phyloP scores from a whole-genome alignment of 1,140 invertebrate species.

The Drosophila tani region DNA sequence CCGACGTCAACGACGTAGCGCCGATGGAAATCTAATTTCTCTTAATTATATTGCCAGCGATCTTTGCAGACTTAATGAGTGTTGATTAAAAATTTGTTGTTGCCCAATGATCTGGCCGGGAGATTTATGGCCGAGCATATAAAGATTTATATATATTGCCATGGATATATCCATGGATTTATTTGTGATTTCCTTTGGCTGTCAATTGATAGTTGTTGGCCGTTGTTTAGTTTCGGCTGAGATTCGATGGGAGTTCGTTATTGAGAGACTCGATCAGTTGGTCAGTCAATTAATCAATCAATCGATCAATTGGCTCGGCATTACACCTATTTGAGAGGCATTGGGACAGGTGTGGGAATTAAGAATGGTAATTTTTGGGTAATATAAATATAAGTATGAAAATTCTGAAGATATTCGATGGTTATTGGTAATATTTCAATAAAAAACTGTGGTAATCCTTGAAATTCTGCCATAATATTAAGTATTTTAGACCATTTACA shows the following conservation, averaged over 20 bases:
- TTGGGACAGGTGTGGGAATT: not conserved
- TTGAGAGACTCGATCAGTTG: conserved; percentile 52
- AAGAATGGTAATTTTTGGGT: not conserved
- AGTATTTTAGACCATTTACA: no score
- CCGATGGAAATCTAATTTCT: conserved; percentile 81
- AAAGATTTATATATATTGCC: conserved; percentile 35
- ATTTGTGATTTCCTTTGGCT: conserved; percentile 62
- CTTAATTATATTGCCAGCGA: conserved; percentile 81
- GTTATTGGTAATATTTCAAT: not conserved
- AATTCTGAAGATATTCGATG: no score
- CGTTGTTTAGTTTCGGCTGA: conserved; percentile 40
- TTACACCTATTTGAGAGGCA: conserved; percentile 20
- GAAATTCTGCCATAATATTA: no score
- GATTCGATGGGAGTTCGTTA: conserved; percentile 44
- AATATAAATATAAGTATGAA: not conserved
- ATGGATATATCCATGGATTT: conserved; percentile 22
- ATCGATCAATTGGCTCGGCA: not conserved
- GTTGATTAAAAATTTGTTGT: conserved; percentile 74
- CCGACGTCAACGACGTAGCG: conserved; percentile 46
- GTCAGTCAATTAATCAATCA: conserved; percentile 45
- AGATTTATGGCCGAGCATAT: conserved; percentile 60
- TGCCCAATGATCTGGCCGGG: conserved; percentile 20
- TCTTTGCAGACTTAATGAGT: conserved; percentile 78
- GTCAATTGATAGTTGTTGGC: conserved; percentile 29
- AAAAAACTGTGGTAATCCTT: not conserved